Percentiles rank a stretch among this genome's conserved stretches.
These are phyloP conservation scores for Lutjanus argentimaculatus DNA, from an alignment of 2,797 vertebrate species.

Conservation along the genomic window DNA sequence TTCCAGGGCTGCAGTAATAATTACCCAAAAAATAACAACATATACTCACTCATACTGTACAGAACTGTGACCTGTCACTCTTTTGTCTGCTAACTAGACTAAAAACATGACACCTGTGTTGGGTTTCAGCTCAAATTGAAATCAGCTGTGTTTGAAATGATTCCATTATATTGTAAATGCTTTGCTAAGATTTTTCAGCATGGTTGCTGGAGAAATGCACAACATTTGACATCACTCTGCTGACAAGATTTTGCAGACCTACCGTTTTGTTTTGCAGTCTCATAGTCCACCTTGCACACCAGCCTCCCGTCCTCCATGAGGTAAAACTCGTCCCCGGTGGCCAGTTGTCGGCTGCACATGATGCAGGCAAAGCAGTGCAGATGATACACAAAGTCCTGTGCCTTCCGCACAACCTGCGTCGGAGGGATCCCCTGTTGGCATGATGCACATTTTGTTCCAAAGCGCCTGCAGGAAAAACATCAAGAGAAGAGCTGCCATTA, in stretches of 20 bases:
- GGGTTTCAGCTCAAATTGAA: too few species aligned
- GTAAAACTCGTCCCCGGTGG: constrained; percentile 98
- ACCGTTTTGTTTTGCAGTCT: constrained; percentile 99
- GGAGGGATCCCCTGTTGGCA: constrained; percentile 99
- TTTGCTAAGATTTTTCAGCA: too few species aligned
- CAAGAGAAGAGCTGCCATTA: constrained; percentile 44
- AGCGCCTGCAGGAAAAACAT: constrained; percentile 87
- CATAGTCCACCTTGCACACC: constrained; percentile 98
- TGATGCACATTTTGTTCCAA: constrained; percentile 98
- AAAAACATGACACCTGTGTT: too few species aligned
- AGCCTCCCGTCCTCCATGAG: constrained; percentile 98
- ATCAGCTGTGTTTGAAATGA: too few species aligned
- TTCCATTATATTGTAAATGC: too few species aligned
- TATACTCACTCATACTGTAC: too few species aligned
- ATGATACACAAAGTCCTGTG: constrained; percentile 99
- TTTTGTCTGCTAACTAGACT: too few species aligned
- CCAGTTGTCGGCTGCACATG: constrained; percentile 97
- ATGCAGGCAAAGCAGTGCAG: constrained; percentile 98
- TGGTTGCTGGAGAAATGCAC: too few species aligned
- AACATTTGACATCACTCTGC: too few species aligned
- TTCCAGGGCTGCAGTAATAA: too few species aligned
- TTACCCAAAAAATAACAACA: too few species aligned
- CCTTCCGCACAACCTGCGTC: constrained; percentile 97
- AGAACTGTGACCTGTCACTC: too few species aligned
- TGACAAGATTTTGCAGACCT: constrained; percentile 44